Evolutionary conservation across 2,888 invertebrate genomes (phyloP), one percentile per base, ranked within the genome.

Genomic region (Dryocosmus kuriphilus): DNA sequence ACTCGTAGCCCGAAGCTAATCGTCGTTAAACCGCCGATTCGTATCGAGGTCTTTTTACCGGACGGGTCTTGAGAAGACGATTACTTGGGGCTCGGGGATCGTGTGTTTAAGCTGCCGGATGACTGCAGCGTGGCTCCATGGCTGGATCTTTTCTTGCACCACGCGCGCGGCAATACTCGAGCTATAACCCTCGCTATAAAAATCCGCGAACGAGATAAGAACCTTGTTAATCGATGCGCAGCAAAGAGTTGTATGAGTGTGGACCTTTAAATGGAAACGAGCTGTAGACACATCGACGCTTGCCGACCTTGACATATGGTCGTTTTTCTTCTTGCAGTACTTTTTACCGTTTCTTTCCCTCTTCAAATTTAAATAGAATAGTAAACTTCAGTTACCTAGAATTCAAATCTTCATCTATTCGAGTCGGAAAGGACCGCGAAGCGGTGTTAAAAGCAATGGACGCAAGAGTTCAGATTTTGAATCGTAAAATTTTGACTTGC

Each of bases 1-100:
- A 83, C 82, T 85, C 86, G 88, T 88, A 85, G 88, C 88, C 88
- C 79, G 85, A 76, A 88, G 88, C 87, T 86, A 85, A 89, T 89
- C 89, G 88, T 82, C 84, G 82, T 82, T 80, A 82, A 82, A 83
- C 80, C 81, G 85, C 81, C 86, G 88, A 89, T 89, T 89, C 88
- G 88, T 88, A 89, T 89, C 89, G 88, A 84, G 80, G 82, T 80
- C 83, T 86, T 87, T 88, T 86, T 88, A 86, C 84, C 84, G 83
- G 78, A 80, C 78, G 41, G 27, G 41, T 65, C 67, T 75, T 75
- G 65, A 76, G 77, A 55, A 83, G 83, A 81, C 85, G 84, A 85
- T 85, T 85, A 86, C 85, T 81, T 79, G 71, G 79, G 41, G n/a
- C n/a, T n/a, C n/a, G n/a, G 35, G 85, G 81, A 83, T 82, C 85